These are phyloP conservation scores for Diploptera punctata DNA, from an alignment of 2,888 invertebrate genomes.

Conservation along the genomic window DNA sequence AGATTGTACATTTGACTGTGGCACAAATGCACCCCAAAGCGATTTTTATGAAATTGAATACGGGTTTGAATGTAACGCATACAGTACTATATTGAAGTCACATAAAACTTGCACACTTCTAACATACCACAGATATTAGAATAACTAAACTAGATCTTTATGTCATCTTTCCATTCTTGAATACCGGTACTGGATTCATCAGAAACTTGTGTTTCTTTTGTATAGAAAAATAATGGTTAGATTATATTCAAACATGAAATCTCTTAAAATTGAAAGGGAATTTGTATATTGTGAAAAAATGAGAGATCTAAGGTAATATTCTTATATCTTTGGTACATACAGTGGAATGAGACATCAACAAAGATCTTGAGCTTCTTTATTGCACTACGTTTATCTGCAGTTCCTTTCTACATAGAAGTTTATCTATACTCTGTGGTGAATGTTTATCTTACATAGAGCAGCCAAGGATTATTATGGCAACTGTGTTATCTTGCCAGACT, in stretches of 20 bases:
- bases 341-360: not conserved
- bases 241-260: too few species aligned
- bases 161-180: too few species aligned
- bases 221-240: too few species aligned
- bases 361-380: conserved; percentile 12
- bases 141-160: too few species aligned
- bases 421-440: not conserved
- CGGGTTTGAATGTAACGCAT: conserved; percentile 5
- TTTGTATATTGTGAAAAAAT: too few species aligned
- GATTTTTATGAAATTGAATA: conserved; percentile 14
- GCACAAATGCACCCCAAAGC: not conserved
- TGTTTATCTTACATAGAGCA: not conserved
- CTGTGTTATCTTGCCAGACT: not conserved
- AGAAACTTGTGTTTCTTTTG: too few species aligned
- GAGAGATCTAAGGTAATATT: too few species aligned
- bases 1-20: not conserved
- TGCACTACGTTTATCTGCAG: not conserved
- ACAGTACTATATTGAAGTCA: not conserved
- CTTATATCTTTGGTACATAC: too few species aligned
- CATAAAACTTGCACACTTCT: too few species aligned
- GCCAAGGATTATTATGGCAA: not conserved
- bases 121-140: too few species aligned
- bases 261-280: too few species aligned
- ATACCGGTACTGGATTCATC: too few species aligned
- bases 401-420: not conserved